These are phyloP conservation scores for western clawed frog (Xenopus tropicalis) DNA, from an alignment of 2,113 vertebrate genomes.

Conservation along the genomic window UCB_Xtro_10.0 CM004448.2:70349501-70350000, in stretches of 20 bases:
- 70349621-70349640: too few species aligned
- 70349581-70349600: too few species aligned
- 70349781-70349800: constrained; percentile 5
- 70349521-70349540: too few species aligned
- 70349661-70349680: too few species aligned
- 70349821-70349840: constrained; percentile 47
- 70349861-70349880: constrained; percentile 47
- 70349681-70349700: too few species aligned
- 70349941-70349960: constrained; percentile 39
- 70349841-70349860: constrained; percentile 52
- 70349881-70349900: constrained; percentile 31
- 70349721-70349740: too few species aligned
- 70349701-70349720: background rate
- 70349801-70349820: constrained; percentile 31
- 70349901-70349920: constrained; percentile 47
- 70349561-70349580: too few species aligned
- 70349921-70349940: background rate
- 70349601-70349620: too few species aligned
- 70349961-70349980: constrained; percentile 40
- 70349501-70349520: too few species aligned
- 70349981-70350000: constrained; percentile 52
- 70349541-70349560: too few species aligned
- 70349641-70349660: too few species aligned
- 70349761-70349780: background rate
- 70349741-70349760: too few species aligned